phyloP scores from a whole-genome alignment of 2,888 invertebrate genomes.

The Ophioninae sp. region DNA sequence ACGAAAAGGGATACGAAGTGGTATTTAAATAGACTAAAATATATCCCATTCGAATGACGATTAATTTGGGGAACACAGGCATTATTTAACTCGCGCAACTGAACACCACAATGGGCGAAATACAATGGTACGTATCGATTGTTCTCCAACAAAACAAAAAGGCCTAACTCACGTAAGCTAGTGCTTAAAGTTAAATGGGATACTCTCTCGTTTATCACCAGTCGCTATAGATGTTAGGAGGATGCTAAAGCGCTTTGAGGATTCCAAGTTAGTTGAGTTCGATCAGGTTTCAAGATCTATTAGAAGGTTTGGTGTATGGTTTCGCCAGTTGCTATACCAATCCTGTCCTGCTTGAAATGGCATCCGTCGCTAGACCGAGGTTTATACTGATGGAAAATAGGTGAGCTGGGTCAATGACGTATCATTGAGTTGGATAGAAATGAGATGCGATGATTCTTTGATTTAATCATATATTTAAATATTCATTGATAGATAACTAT shows the following conservation, averaged over 20 bases:
- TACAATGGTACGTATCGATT: neutral
- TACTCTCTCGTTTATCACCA: neutral
- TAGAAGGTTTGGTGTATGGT: conserved; percentile 4
- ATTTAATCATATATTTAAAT: too few species aligned
- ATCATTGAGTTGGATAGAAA: too few species aligned
- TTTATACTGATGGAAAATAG: neutral
- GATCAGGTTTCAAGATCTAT: neutral
- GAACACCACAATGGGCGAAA: neutral
- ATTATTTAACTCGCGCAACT: neutral
- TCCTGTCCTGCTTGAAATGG: conserved; percentile 36
- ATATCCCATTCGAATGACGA: neutral
- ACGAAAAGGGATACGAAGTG: neutral
- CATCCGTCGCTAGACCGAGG: neutral
- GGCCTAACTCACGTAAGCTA: neutral
- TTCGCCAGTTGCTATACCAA: conserved; percentile 36
- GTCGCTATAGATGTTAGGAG: neutral
- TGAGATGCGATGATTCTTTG: too few species aligned
- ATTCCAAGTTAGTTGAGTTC: neutral
- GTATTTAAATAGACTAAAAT: neutral
- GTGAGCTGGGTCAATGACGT: neutral
- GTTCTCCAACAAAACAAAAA: neutral
- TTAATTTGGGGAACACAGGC: neutral
- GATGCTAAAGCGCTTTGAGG: conserved; percentile 1
- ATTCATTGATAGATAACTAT: too few species aligned
- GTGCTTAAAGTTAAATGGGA: neutral